Evolutionary conservation across 53 echinoderm and acorn worm species (phyloP).

Genomic region (Crossaster papposus): DNA sequence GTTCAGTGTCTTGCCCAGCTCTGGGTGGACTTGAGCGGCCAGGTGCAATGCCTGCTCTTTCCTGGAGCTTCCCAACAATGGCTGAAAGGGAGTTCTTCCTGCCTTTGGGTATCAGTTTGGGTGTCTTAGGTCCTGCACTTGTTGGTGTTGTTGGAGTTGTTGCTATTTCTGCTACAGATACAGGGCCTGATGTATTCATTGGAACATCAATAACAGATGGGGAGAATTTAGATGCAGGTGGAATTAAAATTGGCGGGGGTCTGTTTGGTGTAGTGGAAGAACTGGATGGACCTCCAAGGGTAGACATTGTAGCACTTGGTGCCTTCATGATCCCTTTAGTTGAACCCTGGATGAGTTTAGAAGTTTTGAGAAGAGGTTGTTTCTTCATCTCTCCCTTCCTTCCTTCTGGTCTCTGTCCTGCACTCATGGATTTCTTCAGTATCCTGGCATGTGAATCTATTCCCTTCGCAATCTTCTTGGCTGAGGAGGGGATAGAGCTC

Average conservation of each 20-base stretch:
- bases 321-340: conserved; percentile 35
- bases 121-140: conserved; percentile 68
- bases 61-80: conserved; percentile 72
- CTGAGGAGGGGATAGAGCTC: conserved; percentile 27
- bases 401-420: conserved; percentile 51
- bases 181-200: conserved; percentile 4
- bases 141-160: conserved; percentile 53
- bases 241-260: conserved; percentile 43
- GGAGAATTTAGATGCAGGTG: conserved; percentile 30
- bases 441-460: conserved; percentile 49
- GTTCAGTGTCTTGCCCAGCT: conserved; percentile 31
- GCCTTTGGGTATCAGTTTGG: conserved; percentile 36
- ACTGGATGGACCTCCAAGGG: background rate
- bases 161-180: conserved; percentile 16
- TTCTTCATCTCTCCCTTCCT: conserved; percentile 48
- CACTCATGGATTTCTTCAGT: conserved; percentile 43
- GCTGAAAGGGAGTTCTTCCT: conserved; percentile 66
- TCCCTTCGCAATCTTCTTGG: conserved; percentile 45
- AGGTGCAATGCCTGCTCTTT: conserved; percentile 44
- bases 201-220: conserved; percentile 22
- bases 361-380: conserved; percentile 32
- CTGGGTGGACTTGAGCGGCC: conserved; percentile 22
- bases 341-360: conserved; percentile 51
- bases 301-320: conserved; percentile 14
- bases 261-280: conserved; percentile 20